Base-by-base conservation (phyloP, 2,797 vertebrate genomes). In the Limnodromus scolopaceus region DNA sequence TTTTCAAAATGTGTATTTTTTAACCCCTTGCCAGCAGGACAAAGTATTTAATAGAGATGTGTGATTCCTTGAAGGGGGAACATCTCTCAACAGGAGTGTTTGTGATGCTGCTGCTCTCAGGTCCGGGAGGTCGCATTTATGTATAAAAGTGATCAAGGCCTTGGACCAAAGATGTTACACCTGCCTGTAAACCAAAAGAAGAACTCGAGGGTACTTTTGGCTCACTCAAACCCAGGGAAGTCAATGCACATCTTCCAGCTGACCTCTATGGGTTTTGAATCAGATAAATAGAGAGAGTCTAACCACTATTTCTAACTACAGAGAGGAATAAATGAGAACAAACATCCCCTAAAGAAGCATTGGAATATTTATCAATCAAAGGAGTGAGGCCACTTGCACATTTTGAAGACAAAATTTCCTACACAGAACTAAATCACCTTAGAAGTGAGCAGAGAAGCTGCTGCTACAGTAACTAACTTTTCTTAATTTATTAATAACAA, bases 1-100 rank as follows among this genome's bases (percentile, higher is more conserved):
- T 80, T 93, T 92, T 84, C 57, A 55, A 58, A 68, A 75, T 27
- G 54, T 30, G 55, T 25, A 1, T 45, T 92, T 86, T 58, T 96
- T 94, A 79, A 86, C 86, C 49, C 86, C 91, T 74, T 83, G 54
- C 51, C 25, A 17, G 48, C 3, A 24, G 84, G 30, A 64, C 13
- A 2, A 24, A 36, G 6, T 1, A 0, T 51, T 75, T 16, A 7
- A 28, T 34, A 48, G 89, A 84, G 72, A 51, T 8, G 36, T 28
- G 60, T 11, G 51, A 18, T 45, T 13, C 13, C 75, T 34, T 45
- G 55, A 39, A 77, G 25, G 16, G 11, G n/a, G 32, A 88, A 78
- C 18, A 5, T 20, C 53, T 75, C 84, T 39, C 28, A 20, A 6
- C 38, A 46, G 49, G 43, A 24, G 10, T 2, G 2, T 30, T 68